Evolutionary conservation across 2,113 vertebrate species (phyloP), one percentile per base, ranked within the genome.

Genomic region (Boleophthalmus pectinirostris): DNA sequence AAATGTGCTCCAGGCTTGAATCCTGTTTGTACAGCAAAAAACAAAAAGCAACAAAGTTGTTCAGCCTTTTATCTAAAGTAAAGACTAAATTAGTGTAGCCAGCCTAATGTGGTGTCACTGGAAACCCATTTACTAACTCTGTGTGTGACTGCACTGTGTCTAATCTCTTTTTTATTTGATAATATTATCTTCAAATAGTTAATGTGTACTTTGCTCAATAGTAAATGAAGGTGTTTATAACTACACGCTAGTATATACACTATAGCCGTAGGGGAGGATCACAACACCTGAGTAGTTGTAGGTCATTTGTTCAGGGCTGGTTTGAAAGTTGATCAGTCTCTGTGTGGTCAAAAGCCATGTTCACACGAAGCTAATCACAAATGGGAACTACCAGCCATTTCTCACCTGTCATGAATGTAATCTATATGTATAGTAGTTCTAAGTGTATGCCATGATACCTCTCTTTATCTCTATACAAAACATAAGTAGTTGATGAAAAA

Each of bases 361-460:
- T 78, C 66, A n/a, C 77, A 61, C 72, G 29, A 25, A 25, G 47
- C 60, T 78, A 38, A 2, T 29, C 1, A 83, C 81, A 73, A 75
- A 45, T 68, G 53, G 38, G 57, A 75, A 47, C 64, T 43, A 71
- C 23, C 18, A 33, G 33, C 18, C 35, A 45, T 43, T 12, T 33
- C n/a, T 81, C 66, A 57, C 18, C 33, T 46, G 60, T 58, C 63
- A 47, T n/a, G 53, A 64, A 16, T 72, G 67, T 43, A 35, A 47
- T 58, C 49, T 21, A 3, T 13, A 24, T 38, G 1, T 43, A 43
- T 43, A 20, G 13, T 1, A 47, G 23, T 53, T 15, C 24, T 15
- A 58, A 58, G 21, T 21, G n/a, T 56, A 21, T 10, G 13, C 7
- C 23, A 25, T 24, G 21, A 12, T 25, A 25, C 23, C n/a, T 25